Percentiles rank a stretch among this genome's conserved stretches.
These are phyloP conservation scores for Microplitis manilae DNA, from an alignment of 2,888 invertebrate genomes.

Conservation along the genomic window DNA sequence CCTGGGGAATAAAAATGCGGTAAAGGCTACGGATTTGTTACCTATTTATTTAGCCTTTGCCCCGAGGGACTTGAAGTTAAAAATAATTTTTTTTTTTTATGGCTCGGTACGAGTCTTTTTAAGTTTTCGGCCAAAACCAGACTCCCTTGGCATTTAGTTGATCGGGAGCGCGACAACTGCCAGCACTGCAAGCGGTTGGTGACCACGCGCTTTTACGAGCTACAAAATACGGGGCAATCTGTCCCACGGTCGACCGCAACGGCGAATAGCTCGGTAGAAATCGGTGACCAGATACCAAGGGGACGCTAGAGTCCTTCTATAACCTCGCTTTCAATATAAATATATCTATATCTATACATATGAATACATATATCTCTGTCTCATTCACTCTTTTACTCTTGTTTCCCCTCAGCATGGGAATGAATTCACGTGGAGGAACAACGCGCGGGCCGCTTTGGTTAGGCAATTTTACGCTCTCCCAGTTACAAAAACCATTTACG, in stretches of 20 bases:
- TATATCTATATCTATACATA: constrained; percentile 6
- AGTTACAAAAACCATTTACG: constrained; percentile 71
- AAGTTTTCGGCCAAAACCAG: not conserved
- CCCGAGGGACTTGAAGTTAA: too few species aligned
- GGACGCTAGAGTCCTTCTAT: constrained; percentile 8
- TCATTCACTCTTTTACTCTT: constrained; percentile 24
- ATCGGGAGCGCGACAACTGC: constrained; percentile 49
- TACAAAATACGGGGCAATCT: constrained; percentile 68
- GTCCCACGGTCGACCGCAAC: constrained; percentile 63
- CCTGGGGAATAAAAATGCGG: too few species aligned
- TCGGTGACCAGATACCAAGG: constrained; percentile 51
- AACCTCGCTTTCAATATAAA: not conserved
- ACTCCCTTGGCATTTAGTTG: constrained; percentile 50
- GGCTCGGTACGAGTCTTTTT: too few species aligned
- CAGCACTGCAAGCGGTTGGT: constrained; percentile 51
- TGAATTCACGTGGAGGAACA: constrained; percentile 52
- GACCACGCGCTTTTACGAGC: constrained; percentile 63
- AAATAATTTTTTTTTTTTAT: too few species aligned
- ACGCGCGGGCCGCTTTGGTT: constrained; percentile 57
- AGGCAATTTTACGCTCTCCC: constrained; percentile 71
- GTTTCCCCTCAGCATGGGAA: constrained; percentile 48
- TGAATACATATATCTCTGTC: constrained; percentile 24
- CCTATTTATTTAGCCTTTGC: too few species aligned
- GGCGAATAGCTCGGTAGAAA: constrained; percentile 65
- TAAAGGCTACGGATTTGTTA: too few species aligned